Evolutionary conservation across 2,113 vertebrate genomes (phyloP), one percentile per base, ranked within the genome.

Genomic region (Salvelinus alpinus): DNA sequence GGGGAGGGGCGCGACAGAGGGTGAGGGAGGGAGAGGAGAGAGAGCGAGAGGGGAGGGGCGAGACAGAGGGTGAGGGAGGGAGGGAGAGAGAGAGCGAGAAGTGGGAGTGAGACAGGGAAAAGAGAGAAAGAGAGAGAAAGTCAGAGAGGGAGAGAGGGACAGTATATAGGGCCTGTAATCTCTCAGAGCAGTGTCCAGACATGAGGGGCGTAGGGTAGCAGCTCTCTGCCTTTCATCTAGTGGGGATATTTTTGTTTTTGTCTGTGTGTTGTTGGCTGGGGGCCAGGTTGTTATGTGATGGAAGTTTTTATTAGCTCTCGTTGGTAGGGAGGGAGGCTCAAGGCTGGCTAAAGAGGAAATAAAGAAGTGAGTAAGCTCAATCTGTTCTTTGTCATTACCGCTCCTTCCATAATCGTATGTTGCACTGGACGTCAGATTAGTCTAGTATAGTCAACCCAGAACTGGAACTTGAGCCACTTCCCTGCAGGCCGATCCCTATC

Each of bases 231-330:
- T 65, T 74, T 68, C 70, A 78, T 67, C 57, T 29, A 22, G n/a
- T 22, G 18, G n/a, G 59, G n/a, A 62, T 62, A 16, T n/a, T 62
- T 73, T n/a, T 27, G 22, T 59, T 64, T 44, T 44, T 44, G 38
- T 44, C 38, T 44, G 38, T 69, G 69, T 68, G 1, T 8, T 48
- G 72, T 70, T 88, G 84, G 81, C 76, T 25, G 72, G 69, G 68
- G 51, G 73, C 83, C 86, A 88, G 34, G 8, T 11, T 69, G 31
- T 84, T 72, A 87, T 86, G n/a, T 44, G 38, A 44, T 44, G 76
- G 82, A 88, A 86, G 80, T 83, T 86, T 90, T 87, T 80, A 88
- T 82, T 82, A 64, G 64, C 62, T 88, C 86, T 72, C 76, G 83
- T 22, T 8, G 73, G 75, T 54, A 54, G 13, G 16, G 51, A 54